Evolutionary conservation across 2,113 vertebrate genomes (phyloP).

Genomic region (Oreotragus oreotragus): DNA sequence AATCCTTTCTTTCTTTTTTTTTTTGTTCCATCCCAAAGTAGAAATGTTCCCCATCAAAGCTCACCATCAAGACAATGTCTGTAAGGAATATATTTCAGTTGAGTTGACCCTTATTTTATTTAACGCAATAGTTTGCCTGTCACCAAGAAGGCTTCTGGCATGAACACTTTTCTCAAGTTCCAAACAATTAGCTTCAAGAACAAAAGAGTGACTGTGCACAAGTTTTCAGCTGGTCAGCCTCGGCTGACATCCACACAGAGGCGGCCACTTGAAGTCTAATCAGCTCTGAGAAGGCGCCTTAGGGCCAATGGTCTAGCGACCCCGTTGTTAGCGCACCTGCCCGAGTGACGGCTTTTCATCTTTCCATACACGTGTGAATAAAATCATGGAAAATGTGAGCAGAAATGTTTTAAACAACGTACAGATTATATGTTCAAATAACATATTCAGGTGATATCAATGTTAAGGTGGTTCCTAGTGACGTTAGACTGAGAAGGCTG

Average conservation of each 20-base stretch:
- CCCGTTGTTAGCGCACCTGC: background rate
- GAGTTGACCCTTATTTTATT: background rate
- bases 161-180: background rate
- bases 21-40: background rate
- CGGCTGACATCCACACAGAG: background rate
- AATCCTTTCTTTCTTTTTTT: background rate
- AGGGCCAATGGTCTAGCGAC: too few species aligned
- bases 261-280: background rate
- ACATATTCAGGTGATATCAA: background rate
- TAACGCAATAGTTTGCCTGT: background rate
- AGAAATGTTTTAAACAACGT: background rate
- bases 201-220: background rate
- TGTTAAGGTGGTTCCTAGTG: background rate
- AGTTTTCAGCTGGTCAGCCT: background rate
- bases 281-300: background rate
- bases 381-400: background rate
- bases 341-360: background rate
- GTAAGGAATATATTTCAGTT: background rate
- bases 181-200: background rate
- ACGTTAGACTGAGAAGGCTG: background rate
- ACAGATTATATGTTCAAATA: background rate
- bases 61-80: background rate
- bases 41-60: background rate
- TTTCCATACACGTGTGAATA: background rate
- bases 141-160: background rate